Percentiles rank a stretch among this genome's conserved stretches.
Conservation (phyloP, 2,113 vertebrate genomes). For the Rhabdomys dilectus region DNA sequence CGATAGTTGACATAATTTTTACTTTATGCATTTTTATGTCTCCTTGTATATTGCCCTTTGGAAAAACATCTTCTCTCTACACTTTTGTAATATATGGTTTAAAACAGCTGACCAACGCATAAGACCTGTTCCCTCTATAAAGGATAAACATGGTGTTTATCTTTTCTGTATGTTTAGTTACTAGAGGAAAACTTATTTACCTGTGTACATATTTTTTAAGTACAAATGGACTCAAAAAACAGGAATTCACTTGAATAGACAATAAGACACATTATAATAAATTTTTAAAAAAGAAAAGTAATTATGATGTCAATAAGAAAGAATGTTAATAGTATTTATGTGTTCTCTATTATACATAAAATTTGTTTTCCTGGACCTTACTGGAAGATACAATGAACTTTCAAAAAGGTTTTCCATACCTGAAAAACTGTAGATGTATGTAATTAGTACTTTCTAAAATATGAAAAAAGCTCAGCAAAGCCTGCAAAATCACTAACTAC, state of each 20-base stretch:
- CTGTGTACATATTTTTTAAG: constrained; percentile 18
- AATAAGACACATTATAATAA: background rate
- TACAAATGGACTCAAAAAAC: background rate
- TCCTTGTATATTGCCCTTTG: background rate
- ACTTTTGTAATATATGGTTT: background rate
- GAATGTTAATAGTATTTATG: background rate
- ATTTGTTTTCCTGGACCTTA: background rate
- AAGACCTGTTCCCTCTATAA: background rate
- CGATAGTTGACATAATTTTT: background rate
- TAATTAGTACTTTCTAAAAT: background rate
- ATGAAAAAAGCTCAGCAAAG: background rate
- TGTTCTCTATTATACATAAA: background rate
- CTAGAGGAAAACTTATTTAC: background rate
- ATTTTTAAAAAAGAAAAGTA: background rate
- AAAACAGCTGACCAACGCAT: background rate
- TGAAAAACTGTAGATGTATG: background rate
- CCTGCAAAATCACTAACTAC: background rate
- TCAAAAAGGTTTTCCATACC: constrained; percentile 2
- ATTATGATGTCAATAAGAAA: background rate
- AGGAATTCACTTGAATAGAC: background rate
- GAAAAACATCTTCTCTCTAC: background rate
- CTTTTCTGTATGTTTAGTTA: constrained; percentile 18
- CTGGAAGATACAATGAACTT: background rate
- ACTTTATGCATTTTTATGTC: background rate
- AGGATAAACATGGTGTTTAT: background rate